phyloP scores from a whole-genome alignment of 2,797 vertebrate species.

The Cossypha dichroa region DNA sequence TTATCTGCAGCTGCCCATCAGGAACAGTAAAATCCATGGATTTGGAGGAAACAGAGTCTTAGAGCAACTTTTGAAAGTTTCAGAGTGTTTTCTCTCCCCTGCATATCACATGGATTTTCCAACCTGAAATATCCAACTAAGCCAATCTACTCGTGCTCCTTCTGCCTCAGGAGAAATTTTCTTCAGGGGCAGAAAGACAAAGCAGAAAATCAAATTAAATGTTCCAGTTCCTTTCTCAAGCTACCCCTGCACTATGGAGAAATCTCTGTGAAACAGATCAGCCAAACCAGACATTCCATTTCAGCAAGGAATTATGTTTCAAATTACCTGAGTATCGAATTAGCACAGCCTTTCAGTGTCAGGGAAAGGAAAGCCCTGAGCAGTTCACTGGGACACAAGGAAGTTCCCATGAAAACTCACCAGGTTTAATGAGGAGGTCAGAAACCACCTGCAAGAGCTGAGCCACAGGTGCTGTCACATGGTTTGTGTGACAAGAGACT shows the following conservation, averaged over 20 bases:
- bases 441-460: not conserved
- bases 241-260: not conserved
- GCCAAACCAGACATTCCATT: not conserved
- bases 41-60: not conserved
- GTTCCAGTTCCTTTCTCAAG: not conserved
- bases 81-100: not conserved
- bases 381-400: not conserved
- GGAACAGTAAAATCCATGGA: not conserved
- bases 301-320: not conserved
- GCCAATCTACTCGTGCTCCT: not conserved
- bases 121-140: not conserved
- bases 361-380: not conserved
- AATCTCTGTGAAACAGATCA: not conserved
- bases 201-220: not conserved
- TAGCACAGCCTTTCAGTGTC: not conserved
- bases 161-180: not conserved
- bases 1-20: not conserved
- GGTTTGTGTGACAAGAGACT: not conserved
- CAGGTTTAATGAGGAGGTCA: not conserved
- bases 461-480: accelerated
- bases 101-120: not conserved
- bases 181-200: not conserved
- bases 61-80: not conserved
- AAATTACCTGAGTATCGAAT: not conserved
- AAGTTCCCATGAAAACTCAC: not conserved